Evolutionary conservation across 2,113 vertebrate species (phyloP).

Genomic region (Limanda limanda): DNA sequence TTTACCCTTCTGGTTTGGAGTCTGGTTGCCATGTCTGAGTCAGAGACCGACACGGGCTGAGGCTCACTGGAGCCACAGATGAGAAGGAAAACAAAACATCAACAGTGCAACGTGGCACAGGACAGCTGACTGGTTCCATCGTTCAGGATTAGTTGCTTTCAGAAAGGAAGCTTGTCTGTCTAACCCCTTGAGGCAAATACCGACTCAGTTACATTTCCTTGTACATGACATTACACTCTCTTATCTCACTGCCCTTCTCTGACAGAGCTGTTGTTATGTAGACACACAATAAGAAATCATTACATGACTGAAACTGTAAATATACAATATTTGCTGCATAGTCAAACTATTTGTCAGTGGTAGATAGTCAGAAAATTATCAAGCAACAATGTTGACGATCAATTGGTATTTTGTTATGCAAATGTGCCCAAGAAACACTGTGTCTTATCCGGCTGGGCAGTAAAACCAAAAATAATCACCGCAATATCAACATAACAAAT

Average conservation of each 20-base stretch:
- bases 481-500: no score
- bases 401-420: no score
- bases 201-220: neutral
- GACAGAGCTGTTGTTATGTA: neutral
- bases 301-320: neutral
- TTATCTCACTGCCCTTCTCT: neutral
- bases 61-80: conserved; percentile 28
- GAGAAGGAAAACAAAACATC: conserved; percentile 50
- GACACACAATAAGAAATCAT: neutral
- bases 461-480: no score
- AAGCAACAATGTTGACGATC: neutral
- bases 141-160: conserved; percentile 43
- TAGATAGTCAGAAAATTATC: neutral
- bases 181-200: conserved; percentile 31
- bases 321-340: no score
- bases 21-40: conserved; percentile 13
- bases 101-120: conserved; percentile 80
- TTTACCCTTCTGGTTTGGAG: conserved; percentile 15
- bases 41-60: conserved; percentile 16
- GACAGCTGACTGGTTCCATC: conserved; percentile 72
- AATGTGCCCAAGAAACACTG: no score
- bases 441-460: no score
- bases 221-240: neutral
- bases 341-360: no score
- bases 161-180: conserved; percentile 20